Evolutionary conservation across 2,888 invertebrate species (phyloP), one percentile per base, ranked within the genome.

Genomic region (Andrena fulva): DNA sequence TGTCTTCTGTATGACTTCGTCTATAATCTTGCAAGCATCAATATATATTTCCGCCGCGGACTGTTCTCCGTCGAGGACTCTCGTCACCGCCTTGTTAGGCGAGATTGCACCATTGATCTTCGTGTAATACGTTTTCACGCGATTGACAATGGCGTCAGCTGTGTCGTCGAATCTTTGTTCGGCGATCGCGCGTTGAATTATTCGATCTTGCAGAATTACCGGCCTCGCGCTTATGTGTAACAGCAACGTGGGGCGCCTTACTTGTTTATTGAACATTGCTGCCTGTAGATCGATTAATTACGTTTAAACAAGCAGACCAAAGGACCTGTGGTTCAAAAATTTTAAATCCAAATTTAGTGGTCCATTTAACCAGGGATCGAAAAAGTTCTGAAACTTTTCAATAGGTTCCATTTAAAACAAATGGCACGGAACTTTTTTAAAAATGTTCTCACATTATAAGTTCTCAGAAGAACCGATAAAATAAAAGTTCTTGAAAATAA

Each of bases 261-360:
- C 67, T 72, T 72, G 50, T 10, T 52, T 56, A 29, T 84, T 84
- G 70, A 85, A 84, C 54, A 69, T n/a, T 7, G 48, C 0, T 2
- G 77, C 69, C 75, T 85, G 7, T 69, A 24, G 50, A 68, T 52
- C 27, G 62, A 68, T 80, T 35, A 68, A 68, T 50, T n/a, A 42
- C 7, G 20, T 48, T 56, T 33, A 56, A 56, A 4, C 8, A 24
- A 56, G 10, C 10, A 56, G 10, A 24, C 1, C 56, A 56, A 12
- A 8, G 20, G n/a, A 8, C 54, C n/a, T 54, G 20, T 20, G 20
- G 8, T 54, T 24, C 8, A 20, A 54, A 10, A n/a, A 54, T 3
- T 20, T 8, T 20, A 54, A 20, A 54, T 42, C 5, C 42, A 16
- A 42, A 42, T 42, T 16, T 42, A 42, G 42, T 16, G 42, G 42